Evolutionary conservation across 2,113 vertebrate species (phyloP).

Genomic region (Neomonachus schauinslandi): DNA sequence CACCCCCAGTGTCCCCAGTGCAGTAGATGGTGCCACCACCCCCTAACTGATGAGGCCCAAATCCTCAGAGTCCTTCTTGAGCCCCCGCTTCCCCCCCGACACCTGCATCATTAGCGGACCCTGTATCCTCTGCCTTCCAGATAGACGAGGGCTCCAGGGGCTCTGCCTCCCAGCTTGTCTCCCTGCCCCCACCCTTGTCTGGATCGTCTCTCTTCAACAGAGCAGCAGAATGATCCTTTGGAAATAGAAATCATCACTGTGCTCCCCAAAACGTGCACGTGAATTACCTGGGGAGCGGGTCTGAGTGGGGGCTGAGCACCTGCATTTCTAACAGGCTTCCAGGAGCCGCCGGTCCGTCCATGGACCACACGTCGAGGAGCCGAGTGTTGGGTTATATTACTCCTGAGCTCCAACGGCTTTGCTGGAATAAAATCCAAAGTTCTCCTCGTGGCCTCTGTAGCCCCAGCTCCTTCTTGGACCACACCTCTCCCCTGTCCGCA

Average conservation of each 20-base stretch:
- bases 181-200: background rate
- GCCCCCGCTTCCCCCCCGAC: no score
- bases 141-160: background rate
- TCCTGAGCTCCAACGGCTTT: background rate
- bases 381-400: background rate
- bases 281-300: background rate
- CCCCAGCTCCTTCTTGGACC: background rate
- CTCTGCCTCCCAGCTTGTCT: background rate
- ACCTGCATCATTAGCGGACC: no score
- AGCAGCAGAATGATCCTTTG: background rate
- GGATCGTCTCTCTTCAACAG: background rate
- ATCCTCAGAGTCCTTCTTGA: background rate
- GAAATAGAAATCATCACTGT: background rate
- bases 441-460: slow-evolving; percentile 41
- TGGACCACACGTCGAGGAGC: rapidly evolving
- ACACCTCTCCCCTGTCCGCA: rapidly evolving
- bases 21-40: background rate
- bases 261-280: background rate
- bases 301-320: background rate
- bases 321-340: background rate
- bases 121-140: background rate
- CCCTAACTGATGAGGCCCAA: background rate
- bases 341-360: background rate
- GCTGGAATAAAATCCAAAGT: background rate
- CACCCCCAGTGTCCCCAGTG: no score